Evolutionary conservation across 1,140 invertebrate species (phyloP).

Genomic region (Phthorimaea operculella): DNA sequence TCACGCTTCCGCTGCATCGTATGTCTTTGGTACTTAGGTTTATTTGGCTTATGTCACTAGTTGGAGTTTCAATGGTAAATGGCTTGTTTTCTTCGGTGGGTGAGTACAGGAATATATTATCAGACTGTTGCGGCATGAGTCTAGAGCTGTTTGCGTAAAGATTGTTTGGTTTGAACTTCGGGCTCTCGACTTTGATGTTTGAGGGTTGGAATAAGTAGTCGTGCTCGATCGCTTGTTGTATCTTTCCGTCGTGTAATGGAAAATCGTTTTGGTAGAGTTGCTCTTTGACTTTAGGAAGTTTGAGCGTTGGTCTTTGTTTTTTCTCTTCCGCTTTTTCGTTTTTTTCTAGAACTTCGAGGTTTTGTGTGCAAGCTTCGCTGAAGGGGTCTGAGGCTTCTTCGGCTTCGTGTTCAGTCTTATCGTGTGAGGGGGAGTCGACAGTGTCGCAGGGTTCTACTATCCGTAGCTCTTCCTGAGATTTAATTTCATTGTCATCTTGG

Average conservation of each 20-base stretch:
- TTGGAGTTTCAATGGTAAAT: conserved; percentile 58
- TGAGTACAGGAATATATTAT: conserved; percentile 56
- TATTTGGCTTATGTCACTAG: conserved; percentile 62
- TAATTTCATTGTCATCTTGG: conserved; percentile 33
- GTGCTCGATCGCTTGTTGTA: conserved; percentile 66
- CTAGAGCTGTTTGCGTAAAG: conserved; percentile 60
- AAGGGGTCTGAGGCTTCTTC: conserved; percentile 49
- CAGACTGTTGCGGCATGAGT: conserved; percentile 49
- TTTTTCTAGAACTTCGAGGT: conserved; percentile 44
- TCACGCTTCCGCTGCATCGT: conserved; percentile 48
- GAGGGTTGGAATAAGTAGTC: conserved; percentile 72
- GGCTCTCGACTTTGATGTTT: conserved; percentile 69
- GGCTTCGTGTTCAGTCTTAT: conserved; percentile 14
- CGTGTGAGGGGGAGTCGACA: conserved; percentile 37
- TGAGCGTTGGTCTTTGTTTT: conserved; percentile 42
- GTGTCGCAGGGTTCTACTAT: conserved; percentile 52
- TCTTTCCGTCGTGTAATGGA: conserved; percentile 39
- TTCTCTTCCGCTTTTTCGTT: conserved; percentile 27
- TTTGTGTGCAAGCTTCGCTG: conserved; percentile 62
- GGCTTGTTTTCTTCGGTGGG: conserved; percentile 59
- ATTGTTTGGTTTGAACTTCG: conserved; percentile 59
- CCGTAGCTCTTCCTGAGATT: conserved; percentile 34
- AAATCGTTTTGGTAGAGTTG: conserved; percentile 63
- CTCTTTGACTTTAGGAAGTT: conserved; percentile 50
- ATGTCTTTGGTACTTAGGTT: conserved; percentile 56